phyloP scores from a whole-genome alignment of 2,113 vertebrate genomes.

The Triplophysa dalaica region DNA sequence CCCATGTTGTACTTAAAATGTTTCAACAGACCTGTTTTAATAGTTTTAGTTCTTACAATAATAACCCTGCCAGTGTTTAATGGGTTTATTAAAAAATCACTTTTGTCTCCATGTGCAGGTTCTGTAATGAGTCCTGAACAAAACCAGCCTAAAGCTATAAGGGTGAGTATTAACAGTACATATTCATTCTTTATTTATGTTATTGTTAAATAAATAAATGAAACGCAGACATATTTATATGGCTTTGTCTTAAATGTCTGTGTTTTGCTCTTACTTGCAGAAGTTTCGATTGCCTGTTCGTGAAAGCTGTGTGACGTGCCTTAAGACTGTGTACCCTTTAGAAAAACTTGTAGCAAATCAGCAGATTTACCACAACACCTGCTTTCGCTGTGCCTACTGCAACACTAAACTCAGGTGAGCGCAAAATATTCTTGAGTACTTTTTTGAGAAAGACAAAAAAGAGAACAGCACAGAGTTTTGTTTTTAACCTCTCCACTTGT shows the following conservation, averaged over 20 bases:
- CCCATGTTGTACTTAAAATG: no score
- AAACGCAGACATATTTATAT: not conserved
- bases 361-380: conserved; percentile 89
- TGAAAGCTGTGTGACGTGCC: conserved; percentile 87
- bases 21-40: no score
- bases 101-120: conserved; percentile 42
- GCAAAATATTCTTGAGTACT: no score
- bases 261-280: conserved; percentile 62
- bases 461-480: not conserved
- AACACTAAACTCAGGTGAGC: conserved; percentile 92
- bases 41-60: no score
- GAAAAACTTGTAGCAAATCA: conserved; percentile 95
- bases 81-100: not conserved
- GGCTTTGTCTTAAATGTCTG: not conserved
- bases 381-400: conserved; percentile 96
- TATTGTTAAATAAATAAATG: no score
- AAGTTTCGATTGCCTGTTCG: conserved; percentile 81
- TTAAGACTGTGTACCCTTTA: conserved; percentile 96
- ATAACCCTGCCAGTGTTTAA: conserved; percentile 57
- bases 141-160: conserved; percentile 61
- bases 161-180: conserved; percentile 56
- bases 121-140: conserved; percentile 54
- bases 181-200: no score
- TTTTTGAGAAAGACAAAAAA: no score
- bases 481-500: conserved; percentile 8